A percentile compares a stretch with the other conserved stretches of the same genome.
Evolutionary conservation across 2,113 vertebrate species (phyloP).

Genomic region (Setophaga petechia): DNA sequence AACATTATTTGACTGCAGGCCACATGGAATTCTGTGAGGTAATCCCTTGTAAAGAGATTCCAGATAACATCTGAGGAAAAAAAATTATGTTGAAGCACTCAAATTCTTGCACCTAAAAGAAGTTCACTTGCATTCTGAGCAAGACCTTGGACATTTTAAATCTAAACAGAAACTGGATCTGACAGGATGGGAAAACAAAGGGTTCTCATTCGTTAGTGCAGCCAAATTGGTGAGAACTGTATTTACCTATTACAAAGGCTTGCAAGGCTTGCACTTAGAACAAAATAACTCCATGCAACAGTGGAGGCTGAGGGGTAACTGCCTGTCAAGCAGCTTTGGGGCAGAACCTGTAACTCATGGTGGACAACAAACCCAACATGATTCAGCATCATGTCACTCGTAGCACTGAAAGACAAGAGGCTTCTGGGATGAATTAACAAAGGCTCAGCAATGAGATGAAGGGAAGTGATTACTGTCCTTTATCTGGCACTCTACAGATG

Average conservation of each 20-base stretch:
- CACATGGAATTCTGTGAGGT: background rate
- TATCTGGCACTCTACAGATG: background rate
- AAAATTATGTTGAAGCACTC: background rate
- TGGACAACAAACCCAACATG: background rate
- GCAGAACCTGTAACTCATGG: background rate
- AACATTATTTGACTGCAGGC: background rate
- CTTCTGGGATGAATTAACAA: background rate
- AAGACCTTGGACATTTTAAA: background rate
- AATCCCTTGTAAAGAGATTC: slow-evolving; percentile 13
- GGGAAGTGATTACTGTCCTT: background rate
- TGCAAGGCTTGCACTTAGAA: background rate
- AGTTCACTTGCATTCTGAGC: background rate
- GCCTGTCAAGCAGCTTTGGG: background rate
- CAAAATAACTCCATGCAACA: background rate
- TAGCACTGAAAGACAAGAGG: background rate
- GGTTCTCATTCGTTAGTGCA: accelerated
- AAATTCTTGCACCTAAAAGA: background rate
- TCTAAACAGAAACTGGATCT: background rate
- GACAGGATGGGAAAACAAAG: background rate
- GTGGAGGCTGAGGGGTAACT: background rate
- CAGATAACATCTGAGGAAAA: background rate
- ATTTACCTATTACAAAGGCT: background rate
- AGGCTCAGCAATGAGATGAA: background rate
- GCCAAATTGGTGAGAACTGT: background rate
- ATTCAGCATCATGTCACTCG: background rate